Evolutionary conservation across 2,113 vertebrate species (phyloP).

Genomic region (Circaetus gallicus): DNA sequence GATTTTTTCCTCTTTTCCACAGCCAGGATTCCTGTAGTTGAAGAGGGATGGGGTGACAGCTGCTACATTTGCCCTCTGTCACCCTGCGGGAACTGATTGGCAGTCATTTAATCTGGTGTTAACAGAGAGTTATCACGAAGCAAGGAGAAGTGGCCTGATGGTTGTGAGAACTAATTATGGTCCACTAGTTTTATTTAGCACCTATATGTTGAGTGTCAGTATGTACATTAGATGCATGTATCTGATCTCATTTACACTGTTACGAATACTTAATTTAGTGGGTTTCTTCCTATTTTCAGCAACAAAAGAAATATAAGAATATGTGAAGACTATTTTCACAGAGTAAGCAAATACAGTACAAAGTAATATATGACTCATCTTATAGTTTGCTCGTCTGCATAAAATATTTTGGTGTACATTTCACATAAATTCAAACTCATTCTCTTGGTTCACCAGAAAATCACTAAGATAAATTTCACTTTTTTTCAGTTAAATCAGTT

Average conservation of each 20-base stretch:
- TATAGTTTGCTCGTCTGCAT: background rate
- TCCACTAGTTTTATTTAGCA: background rate
- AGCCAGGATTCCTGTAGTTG: constrained; percentile 3
- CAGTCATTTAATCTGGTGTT: constrained; percentile 30
- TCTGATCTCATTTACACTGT: background rate
- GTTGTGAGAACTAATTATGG: constrained; percentile 9
- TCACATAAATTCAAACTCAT: background rate
- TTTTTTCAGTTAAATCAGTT: background rate
- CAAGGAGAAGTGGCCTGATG: background rate
- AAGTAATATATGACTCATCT: background rate
- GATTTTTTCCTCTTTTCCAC: constrained; percentile 18
- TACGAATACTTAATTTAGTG: background rate
- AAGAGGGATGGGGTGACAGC: constrained; percentile 15
- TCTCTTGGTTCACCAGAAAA: background rate
- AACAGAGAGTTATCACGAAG: background rate
- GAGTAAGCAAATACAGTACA: background rate
- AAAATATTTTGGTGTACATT: background rate
- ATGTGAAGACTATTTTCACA: background rate
- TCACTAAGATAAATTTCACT: background rate
- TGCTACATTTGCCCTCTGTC: constrained; percentile 22
- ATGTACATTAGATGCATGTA: background rate
- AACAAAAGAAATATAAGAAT: background rate
- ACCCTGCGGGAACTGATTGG: background rate
- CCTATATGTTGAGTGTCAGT: background rate
- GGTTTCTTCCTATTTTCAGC: background rate